Evolutionary conservation across 2,113 vertebrate genomes (phyloP).

Genomic region (Xiphias gladius): DNA sequence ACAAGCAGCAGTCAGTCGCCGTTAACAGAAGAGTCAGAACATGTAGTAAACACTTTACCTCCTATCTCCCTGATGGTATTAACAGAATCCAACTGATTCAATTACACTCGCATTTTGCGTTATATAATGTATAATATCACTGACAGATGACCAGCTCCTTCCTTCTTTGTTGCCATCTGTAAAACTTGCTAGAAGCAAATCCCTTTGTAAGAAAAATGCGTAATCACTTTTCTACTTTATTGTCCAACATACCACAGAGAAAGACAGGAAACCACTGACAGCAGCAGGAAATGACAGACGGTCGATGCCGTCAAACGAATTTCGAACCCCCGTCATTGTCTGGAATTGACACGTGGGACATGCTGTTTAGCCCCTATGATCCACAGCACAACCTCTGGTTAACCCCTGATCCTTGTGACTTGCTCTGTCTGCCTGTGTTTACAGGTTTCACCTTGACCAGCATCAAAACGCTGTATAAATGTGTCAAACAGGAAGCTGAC

Average conservation of each 20-base stretch:
- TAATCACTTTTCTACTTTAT: not conserved
- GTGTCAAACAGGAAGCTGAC: constrained; percentile 76
- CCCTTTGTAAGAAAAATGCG: not conserved
- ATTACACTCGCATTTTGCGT: not conserved
- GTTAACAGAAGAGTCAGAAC: constrained; percentile 22
- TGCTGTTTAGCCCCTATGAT: constrained; percentile 22
- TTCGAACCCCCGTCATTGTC: constrained; percentile 44
- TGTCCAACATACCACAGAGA: not conserved
- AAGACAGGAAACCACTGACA: constrained; percentile 48
- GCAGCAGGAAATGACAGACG: constrained; percentile 32
- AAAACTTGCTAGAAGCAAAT: not conserved
- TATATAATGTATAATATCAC: not conserved
- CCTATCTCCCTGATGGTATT: constrained; percentile 12
- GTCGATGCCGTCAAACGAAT: constrained; percentile 22
- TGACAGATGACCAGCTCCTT: not conserved
- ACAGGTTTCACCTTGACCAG: constrained; percentile 71
- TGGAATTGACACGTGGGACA: constrained; percentile 36
- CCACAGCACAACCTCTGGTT: constrained; percentile 45
- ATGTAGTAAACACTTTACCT: constrained; percentile 15
- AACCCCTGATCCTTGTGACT: constrained; percentile 53
- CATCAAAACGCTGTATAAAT: constrained; percentile 48
- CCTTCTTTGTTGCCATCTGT: not conserved
- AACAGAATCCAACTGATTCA: not conserved
- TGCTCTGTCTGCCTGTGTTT: constrained; percentile 45
- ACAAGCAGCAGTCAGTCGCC: constrained; percentile 46